Evolutionary conservation across 1,140 invertebrate genomes (phyloP).

Genomic region (Dreissena polymorpha): DNA sequence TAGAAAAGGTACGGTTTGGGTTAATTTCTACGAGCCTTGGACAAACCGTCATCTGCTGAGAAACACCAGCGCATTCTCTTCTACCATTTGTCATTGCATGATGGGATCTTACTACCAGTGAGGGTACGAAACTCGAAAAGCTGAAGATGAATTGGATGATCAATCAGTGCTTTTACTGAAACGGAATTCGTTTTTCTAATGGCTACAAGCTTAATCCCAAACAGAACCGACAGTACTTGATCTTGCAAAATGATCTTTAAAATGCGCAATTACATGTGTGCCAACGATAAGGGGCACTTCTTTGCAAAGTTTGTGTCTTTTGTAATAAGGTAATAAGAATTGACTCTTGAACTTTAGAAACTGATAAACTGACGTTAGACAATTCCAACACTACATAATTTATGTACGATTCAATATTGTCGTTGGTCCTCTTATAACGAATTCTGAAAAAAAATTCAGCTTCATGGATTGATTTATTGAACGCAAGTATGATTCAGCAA

Average conservation of each 20-base stretch:
- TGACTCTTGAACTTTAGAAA: neutral
- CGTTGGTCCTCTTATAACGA: neutral
- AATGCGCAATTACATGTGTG: neutral
- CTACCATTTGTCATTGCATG: no score
- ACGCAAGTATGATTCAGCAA: no score
- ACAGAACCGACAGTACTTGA: neutral
- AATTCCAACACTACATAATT: neutral
- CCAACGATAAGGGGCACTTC: neutral
- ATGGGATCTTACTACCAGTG: neutral
- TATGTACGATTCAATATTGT: neutral
- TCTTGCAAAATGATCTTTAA: no score
- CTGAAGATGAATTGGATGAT: neutral
- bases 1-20: no score
- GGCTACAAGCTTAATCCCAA: neutral
- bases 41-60: no score
- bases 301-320: neutral
- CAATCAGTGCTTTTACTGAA: neutral
- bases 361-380: neutral
- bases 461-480: no score
- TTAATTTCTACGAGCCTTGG: no score
- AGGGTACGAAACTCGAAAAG: neutral
- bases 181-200: neutral
- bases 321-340: neutral
- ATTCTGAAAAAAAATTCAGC: neutral
- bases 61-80: no score